Evolutionary conservation across 23 tunicate species (phyloP).

Genomic region (Halocynthia roretzi): DNA sequence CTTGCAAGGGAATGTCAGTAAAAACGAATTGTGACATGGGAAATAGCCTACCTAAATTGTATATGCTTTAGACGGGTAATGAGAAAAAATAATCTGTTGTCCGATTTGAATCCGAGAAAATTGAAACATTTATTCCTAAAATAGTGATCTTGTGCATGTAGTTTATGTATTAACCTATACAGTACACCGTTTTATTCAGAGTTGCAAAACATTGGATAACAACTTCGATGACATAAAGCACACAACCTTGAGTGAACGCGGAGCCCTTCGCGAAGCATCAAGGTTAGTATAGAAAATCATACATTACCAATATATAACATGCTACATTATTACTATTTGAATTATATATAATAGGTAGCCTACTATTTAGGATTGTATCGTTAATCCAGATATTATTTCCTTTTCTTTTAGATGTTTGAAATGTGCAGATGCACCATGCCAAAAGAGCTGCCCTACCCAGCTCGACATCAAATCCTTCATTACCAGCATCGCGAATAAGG

Average conservation of each 20-base stretch:
- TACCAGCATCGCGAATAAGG: slow-evolving; percentile 92
- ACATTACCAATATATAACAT: not conserved
- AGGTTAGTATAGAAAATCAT: slow-evolving; percentile 31
- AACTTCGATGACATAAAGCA: slow-evolving; percentile 99
- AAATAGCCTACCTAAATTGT: too few species aligned
- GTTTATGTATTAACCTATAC: too few species aligned
- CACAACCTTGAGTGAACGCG: slow-evolving; percentile 95
- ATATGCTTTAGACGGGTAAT: too few species aligned
- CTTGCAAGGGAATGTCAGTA: too few species aligned
- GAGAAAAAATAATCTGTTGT: too few species aligned
- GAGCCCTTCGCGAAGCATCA: slow-evolving; percentile 93
- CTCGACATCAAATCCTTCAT: slow-evolving; percentile 92
- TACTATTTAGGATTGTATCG: too few species aligned
- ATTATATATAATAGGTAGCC: not conserved
- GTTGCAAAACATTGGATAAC: slow-evolving; percentile 67
- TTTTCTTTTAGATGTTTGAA: slow-evolving; percentile 69
- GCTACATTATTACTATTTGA: not conserved
- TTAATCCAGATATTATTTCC: too few species aligned
- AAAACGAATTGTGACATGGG: too few species aligned
- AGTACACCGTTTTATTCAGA: slow-evolving; percentile 17
- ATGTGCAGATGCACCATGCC: slow-evolving; percentile 99
- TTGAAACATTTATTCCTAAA: too few species aligned
- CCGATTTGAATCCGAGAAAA: too few species aligned
- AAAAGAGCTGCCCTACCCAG: slow-evolving; percentile 97
- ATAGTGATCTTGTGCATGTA: too few species aligned